phyloP scores from a whole-genome alignment of 2,888 invertebrate genomes.

The Cheilosia impressa region DNA sequence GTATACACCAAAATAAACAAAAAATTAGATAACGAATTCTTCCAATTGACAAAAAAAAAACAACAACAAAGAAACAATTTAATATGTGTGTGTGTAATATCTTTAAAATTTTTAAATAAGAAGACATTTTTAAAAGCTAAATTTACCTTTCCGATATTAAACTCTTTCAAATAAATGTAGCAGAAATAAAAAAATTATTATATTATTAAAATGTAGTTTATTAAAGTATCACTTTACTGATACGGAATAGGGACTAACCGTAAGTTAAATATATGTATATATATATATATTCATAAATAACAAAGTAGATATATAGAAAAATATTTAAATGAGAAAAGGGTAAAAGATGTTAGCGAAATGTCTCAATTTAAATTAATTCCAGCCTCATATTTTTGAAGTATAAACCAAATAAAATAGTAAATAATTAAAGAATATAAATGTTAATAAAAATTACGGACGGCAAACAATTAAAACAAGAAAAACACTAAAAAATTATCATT shows the following conservation, averaged over 20 bases:
- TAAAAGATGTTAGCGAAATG: background rate
- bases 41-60: constrained; percentile 8
- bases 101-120: background rate
- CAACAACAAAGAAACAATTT: constrained; percentile 1
- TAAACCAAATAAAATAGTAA: background rate
- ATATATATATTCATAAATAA: background rate
- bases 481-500: background rate
- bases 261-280: background rate
- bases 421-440: background rate
- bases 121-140: constrained; percentile 6
- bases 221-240: constrained; percentile 24
- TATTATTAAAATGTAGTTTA: constrained; percentile 8
- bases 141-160: constrained; percentile 7
- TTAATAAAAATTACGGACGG: background rate
- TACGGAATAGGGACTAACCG: constrained; percentile 1
- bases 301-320: background rate
- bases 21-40: background rate
- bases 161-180: background rate
- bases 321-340: constrained; percentile 5
- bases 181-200: background rate
- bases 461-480: constrained; percentile 1
- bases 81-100: background rate
- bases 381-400: constrained; percentile 2
- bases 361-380: constrained; percentile 13
- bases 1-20: background rate